These are phyloP conservation scores for Ranitomeya variabilis DNA, from an alignment of 2,113 vertebrate genomes.

Conservation along the genomic window DNA sequence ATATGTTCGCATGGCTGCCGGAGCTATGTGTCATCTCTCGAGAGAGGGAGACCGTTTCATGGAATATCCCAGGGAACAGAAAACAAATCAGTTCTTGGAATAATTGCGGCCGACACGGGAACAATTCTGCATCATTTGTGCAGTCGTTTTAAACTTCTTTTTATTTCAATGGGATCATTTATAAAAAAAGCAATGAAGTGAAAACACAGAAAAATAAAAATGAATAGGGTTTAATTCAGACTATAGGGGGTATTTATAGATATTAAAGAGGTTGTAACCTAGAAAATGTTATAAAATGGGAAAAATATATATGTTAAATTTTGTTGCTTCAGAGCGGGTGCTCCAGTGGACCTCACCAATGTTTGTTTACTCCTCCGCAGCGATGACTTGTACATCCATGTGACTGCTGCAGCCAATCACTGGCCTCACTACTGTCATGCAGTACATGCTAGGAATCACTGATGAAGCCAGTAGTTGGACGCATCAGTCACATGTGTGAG, in stretches of 20 bases:
- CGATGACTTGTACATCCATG: too few relatives aligned
- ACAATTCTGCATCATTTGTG: background rate
- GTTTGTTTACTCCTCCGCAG: too few relatives aligned
- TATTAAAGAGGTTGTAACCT: too few relatives aligned
- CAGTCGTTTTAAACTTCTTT: background rate
- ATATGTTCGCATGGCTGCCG: background rate
- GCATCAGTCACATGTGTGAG: too few relatives aligned
- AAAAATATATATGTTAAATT: too few relatives aligned
- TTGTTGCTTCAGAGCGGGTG: too few relatives aligned
- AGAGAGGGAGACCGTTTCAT: background rate
- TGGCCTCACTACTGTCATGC: too few relatives aligned
- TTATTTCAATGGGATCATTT: background rate
- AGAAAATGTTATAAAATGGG: too few relatives aligned
- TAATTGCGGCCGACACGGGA: background rate
- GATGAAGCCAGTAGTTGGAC: too few relatives aligned
- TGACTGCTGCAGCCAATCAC: too few relatives aligned
- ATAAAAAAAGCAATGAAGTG: background rate
- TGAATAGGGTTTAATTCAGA: background rate
- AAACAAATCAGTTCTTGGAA: conserved; percentile 26
- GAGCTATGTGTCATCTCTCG: background rate
- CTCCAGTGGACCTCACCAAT: too few relatives aligned
- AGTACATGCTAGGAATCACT: too few relatives aligned
- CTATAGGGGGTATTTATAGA: background rate
- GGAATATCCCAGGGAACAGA: conserved; percentile 2
- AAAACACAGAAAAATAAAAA: background rate